Base-by-base conservation (phyloP, 1,140 invertebrate species). In the Oreohelix idahoensis region DNA sequence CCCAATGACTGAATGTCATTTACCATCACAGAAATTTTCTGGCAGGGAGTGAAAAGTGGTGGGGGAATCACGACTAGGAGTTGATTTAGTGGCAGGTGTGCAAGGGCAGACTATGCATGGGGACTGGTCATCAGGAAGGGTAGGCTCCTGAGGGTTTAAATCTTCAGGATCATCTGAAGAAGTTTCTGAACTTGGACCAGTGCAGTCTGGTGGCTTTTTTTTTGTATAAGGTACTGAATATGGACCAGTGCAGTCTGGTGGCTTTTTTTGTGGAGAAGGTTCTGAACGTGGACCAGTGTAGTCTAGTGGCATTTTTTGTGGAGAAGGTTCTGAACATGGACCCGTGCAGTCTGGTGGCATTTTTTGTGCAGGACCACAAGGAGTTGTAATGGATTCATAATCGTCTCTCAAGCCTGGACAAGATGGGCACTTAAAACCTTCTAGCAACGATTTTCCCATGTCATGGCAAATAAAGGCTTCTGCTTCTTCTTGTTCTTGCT, bases 321-420 rank as follows among this genome's bases (percentile, higher is more conserved):
- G 45, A 17, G 45, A 49, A 17, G 45, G 45, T 49, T 49, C 45
- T 11, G 17, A 4, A 66, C 63, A 66, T 10, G 63, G 63, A 32
- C 29, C 63, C 4, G 63, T 66, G 29, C 63, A 66, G 8, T 66
- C 63, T 66, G 63, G n/a, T 13, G 29, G 63, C 8, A 32, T 0
- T 2, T 32, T 29, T 53, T 17, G 26, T 4, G 2, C 2, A 20
- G 38, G 15, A 8, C 29, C 29, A 42, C 71, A 73, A 26, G 71
- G 71, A 36, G 32, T 26, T 35, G 13, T 45, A 35, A n/a, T 35
- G 8, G 71, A 20, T 45, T 73, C 38, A 73, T 26, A 73, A 35
- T 53, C 74, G n/a, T 49, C 26, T 15, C 38, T 1, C 74, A 76
- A 35, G 0, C 74, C 74, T n/a, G 74, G 45, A 35, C 74, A 76